These are phyloP conservation scores for Syrphus vitripennis DNA, from an alignment of 2,888 invertebrate species.

Conservation along the genomic window DNA sequence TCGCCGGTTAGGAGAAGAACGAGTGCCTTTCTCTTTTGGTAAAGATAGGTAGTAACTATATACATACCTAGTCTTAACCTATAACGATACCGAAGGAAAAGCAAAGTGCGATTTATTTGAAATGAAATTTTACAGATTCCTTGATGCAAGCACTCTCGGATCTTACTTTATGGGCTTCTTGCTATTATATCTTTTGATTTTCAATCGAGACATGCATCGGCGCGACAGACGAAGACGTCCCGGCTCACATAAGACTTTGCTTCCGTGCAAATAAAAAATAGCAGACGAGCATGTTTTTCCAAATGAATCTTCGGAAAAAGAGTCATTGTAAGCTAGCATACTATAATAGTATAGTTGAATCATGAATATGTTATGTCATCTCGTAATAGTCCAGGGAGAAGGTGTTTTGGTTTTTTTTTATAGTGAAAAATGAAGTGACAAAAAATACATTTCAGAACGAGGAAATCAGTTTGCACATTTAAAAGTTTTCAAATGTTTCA, in stretches of 20 bases:
- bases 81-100: not conserved
- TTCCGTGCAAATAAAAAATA: constrained; percentile 67
- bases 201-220: constrained; percentile 40
- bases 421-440: too few species aligned
- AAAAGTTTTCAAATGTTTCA: too few species aligned
- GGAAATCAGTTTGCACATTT: too few species aligned
- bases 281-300: constrained; percentile 52
- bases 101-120: constrained; percentile 59
- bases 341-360: not conserved
- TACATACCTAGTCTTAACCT: not conserved
- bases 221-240: constrained; percentile 23
- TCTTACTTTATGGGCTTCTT: constrained; percentile 30
- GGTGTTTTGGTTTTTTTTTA: too few species aligned
- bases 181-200: constrained; percentile 35
- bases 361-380: constrained; percentile 51
- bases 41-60: not conserved
- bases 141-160: constrained; percentile 36
- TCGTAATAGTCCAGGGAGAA: not conserved
- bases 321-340: not conserved
- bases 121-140: constrained; percentile 65
- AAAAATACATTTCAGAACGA: too few species aligned
- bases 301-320: constrained; percentile 42
- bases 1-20: constrained; percentile 26
- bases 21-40: constrained; percentile 62
- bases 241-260: constrained; percentile 50